A percentile compares a stretch with the other conserved stretches of the same genome.
Evolutionary conservation across 2,113 vertebrate species (phyloP).

Genomic region (Eidolon helvum): DNA sequence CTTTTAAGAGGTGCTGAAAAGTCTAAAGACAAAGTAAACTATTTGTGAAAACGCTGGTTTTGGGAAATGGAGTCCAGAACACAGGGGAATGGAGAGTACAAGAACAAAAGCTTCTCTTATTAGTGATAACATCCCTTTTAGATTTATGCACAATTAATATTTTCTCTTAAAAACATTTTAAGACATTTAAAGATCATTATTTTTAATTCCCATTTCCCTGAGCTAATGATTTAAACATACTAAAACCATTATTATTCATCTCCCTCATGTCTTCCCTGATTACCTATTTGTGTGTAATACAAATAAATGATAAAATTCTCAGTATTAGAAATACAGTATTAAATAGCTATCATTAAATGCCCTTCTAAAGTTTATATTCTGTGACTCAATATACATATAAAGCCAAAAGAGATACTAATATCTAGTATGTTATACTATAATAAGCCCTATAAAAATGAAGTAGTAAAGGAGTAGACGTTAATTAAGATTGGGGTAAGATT

Average conservation of each 20-base stretch:
- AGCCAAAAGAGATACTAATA: not conserved
- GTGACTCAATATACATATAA: not conserved
- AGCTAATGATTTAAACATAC: not conserved
- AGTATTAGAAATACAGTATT: not conserved
- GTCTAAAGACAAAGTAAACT: not conserved
- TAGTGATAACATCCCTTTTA: not conserved
- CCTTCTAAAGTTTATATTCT: not conserved
- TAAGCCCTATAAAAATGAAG: not conserved
- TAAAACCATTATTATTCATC: not conserved
- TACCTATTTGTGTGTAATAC: not conserved
- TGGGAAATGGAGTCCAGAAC: not conserved
- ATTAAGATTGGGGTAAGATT: not conserved
- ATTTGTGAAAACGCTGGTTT: not conserved
- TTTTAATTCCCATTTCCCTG: not conserved
- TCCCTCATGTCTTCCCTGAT: not conserved
- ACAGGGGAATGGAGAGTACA: not conserved
- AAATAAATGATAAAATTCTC: not conserved
- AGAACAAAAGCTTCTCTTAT: not conserved
- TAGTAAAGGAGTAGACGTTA: not conserved
- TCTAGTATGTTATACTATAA: not conserved
- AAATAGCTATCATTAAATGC: not conserved
- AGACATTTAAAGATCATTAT: not conserved
- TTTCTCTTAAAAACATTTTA: not conserved
- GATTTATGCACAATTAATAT: not conserved
- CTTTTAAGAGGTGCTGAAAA: not conserved